A percentile compares a stretch with the other conserved stretches of the same genome.
These are phyloP conservation scores for Rhimphoctona megacephalus DNA, from an alignment of 2,888 invertebrate species.

Conservation along the genomic window DNA sequence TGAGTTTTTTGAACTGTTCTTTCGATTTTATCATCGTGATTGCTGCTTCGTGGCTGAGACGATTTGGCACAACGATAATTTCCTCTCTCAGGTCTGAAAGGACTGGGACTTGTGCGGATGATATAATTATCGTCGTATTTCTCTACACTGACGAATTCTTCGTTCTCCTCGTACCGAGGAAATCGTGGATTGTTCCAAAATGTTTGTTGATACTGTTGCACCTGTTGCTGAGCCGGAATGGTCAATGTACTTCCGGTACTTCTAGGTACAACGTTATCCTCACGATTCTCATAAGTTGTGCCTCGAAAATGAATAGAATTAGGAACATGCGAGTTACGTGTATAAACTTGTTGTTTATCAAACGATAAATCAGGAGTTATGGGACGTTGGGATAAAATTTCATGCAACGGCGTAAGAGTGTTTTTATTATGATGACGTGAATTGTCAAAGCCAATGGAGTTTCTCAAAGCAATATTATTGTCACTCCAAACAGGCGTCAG, in stretches of 20 bases:
- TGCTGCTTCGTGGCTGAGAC: not conserved
- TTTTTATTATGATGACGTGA: slow-evolving; percentile 16
- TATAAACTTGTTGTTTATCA: slow-evolving; percentile 18
- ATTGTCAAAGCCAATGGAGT: slow-evolving; percentile 49
- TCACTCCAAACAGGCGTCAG: slow-evolving; percentile 43
- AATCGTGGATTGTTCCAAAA: slow-evolving; percentile 17
- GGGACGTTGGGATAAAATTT: slow-evolving; percentile 52
- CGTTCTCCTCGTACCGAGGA: slow-evolving; percentile 71
- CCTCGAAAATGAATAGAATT: slow-evolving; percentile 8
- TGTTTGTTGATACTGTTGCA: slow-evolving; percentile 11
- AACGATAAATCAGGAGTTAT: slow-evolving; percentile 27
- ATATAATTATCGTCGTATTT: slow-evolving; percentile 76
- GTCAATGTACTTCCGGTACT: not conserved
- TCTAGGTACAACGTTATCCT: not conserved
- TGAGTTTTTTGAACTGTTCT: not conserved
- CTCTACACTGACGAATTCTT: slow-evolving; percentile 82
- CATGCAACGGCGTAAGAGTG: slow-evolving; percentile 63
- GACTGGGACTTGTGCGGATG: slow-evolving; percentile 80
- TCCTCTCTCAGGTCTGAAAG: slow-evolving; percentile 80
- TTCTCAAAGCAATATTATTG: slow-evolving; percentile 48
- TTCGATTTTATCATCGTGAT: not conserved
- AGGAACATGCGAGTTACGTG: slow-evolving; percentile 11
- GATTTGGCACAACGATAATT: slow-evolving; percentile 60
- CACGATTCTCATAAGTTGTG: slow-evolving; percentile 6
- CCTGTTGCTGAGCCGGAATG: slow-evolving; percentile 1